A percentile compares a stretch with the other conserved stretches of the same genome.
Evolutionary conservation across 92 coral and sea anemone genomes (phyloP).

Genomic region (Plumapathes pennacea): DNA sequence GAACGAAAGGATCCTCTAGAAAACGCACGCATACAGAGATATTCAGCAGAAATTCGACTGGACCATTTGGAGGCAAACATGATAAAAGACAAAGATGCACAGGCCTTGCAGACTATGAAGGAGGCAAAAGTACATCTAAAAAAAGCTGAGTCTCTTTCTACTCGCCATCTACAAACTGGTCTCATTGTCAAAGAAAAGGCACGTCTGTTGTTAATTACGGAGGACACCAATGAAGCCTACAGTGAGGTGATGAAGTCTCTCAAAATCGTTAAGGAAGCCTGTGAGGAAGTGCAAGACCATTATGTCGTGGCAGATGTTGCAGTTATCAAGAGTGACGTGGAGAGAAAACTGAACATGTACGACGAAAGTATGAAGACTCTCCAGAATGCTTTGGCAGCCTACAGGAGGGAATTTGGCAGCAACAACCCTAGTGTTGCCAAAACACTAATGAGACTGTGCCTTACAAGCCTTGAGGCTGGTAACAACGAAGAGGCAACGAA

Average conservation of each 20-base stretch:
- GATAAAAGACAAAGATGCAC: slow-evolving; percentile 1
- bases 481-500: not conserved
- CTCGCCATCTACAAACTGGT: not conserved
- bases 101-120: not conserved
- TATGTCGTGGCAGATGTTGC: slow-evolving; percentile 1
- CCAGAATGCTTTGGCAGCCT: not conserved
- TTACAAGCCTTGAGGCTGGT: not conserved
- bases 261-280: not conserved
- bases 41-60: slow-evolving; percentile 7
- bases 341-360: not conserved
- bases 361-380: not conserved
- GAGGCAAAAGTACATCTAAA: not conserved
- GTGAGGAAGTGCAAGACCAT: not conserved
- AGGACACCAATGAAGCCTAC: not conserved
- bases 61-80: not conserved
- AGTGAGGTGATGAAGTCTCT: not conserved
- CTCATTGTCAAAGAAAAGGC: slow-evolving; percentile 3
- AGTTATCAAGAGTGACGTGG: slow-evolving; percentile 5
- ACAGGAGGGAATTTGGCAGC: slow-evolving; percentile 3
- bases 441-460: slow-evolving; percentile 1
- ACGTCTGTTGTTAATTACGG: slow-evolving; percentile 1
- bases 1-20: not conserved
- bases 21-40: slow-evolving; percentile 4
- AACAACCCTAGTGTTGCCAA: slow-evolving; percentile 6
- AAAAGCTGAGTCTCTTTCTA: slow-evolving; percentile 3